Evolutionary conservation across 1,140 invertebrate genomes (phyloP).

Genomic region (Diabrotica virgifera): DNA sequence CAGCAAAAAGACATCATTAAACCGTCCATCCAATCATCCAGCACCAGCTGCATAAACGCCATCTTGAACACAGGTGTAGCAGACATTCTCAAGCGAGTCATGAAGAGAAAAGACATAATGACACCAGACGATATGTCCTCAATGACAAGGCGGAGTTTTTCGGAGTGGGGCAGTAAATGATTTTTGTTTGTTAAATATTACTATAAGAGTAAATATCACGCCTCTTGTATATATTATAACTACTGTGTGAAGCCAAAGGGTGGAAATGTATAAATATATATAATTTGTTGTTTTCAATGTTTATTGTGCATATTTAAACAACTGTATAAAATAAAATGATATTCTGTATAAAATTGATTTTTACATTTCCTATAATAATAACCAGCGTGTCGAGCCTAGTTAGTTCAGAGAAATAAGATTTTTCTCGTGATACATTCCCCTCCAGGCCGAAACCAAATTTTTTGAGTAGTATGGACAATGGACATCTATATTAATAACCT

Average conservation of each 20-base stretch:
- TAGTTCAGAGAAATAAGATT: too few species aligned
- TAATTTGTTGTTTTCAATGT: too few species aligned
- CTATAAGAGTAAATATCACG: conserved; percentile 18
- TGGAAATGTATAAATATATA: background rate
- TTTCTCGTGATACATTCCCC: too few species aligned
- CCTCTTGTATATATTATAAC: conserved; percentile 17
- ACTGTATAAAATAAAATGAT: too few species aligned
- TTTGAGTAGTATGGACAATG: too few species aligned
- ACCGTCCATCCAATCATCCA: conserved; percentile 37
- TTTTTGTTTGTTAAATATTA: conserved; percentile 19
- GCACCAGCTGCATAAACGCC: conserved; percentile 45
- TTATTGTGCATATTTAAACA: too few species aligned
- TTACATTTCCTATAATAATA: too few species aligned
- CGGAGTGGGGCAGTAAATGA: conserved; percentile 33
- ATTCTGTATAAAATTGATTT: too few species aligned
- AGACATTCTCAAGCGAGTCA: conserved; percentile 45
- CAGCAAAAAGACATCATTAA: conserved; percentile 35
- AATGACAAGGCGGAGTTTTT: conserved; percentile 37
- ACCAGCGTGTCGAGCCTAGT: too few species aligned
- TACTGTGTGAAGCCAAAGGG: conserved; percentile 1
- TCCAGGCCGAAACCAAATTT: too few species aligned
- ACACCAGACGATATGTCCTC: conserved; percentile 32
- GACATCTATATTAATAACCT: too few species aligned
- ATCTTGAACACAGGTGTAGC: conserved; percentile 43
- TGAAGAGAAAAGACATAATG: conserved; percentile 41